phyloP scores from a whole-genome alignment of 1,140 invertebrate genomes.

The Dermatophagoides farinae region DNA sequence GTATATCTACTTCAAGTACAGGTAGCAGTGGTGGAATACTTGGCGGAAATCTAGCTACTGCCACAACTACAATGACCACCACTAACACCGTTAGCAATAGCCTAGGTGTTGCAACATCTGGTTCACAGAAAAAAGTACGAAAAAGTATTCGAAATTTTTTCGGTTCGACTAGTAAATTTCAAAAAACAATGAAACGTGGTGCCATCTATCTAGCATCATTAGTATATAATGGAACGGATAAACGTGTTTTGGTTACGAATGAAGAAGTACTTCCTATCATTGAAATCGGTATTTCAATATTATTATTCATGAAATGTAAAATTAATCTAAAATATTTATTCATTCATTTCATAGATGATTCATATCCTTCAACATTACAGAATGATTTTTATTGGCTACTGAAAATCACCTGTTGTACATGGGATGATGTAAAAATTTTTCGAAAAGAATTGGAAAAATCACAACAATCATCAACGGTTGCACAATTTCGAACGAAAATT shows the following conservation, averaged over 20 bases:
- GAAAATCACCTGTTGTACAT: conserved; percentile 69
- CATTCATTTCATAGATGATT: conserved; percentile 46
- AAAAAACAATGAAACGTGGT: conserved; percentile 70
- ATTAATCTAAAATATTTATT: not conserved
- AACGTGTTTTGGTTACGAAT: conserved; percentile 79
- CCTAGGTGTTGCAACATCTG: too few species aligned
- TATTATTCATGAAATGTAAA: not conserved
- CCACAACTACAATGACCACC: not conserved
- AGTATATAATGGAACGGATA: conserved; percentile 56
- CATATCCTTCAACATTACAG: conserved; percentile 67
- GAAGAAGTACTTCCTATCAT: conserved; percentile 90
- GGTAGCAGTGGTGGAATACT: too few species aligned
- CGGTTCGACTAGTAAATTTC: conserved; percentile 78
- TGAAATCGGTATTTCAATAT: conserved; percentile 42
- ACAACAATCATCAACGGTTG: conserved; percentile 52
- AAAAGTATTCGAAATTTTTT: conserved; percentile 85
- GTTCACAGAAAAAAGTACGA: conserved; percentile 46
- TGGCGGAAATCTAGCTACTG: too few species aligned
- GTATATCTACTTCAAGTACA: too few species aligned
- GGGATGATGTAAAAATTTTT: conserved; percentile 80
- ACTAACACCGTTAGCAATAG: not conserved
- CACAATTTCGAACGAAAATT: conserved; percentile 73
- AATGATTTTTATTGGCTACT: conserved; percentile 91
- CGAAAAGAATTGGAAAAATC: conserved; percentile 80
- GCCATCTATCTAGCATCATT: conserved; percentile 67